Base-by-base conservation (phyloP, 2,888 invertebrate species). In the Cyaniris semiargus region DNA sequence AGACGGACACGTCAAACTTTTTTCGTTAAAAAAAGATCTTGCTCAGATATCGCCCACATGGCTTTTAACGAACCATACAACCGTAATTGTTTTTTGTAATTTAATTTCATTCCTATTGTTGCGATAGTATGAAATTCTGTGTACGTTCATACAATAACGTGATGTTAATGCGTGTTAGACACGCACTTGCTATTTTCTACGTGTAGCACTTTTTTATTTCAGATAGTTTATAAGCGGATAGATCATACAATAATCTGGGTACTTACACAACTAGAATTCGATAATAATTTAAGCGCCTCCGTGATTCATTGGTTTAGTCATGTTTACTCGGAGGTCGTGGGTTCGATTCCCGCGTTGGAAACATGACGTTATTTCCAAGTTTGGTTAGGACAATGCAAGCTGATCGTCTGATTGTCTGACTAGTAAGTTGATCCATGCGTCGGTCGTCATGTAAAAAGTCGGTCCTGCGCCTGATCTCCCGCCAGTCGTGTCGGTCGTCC, bases 51-150 rank as follows among this genome's bases (percentile, higher is more conserved):
- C 8, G 58, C 7, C 21, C 58, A 21, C 53, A 58, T 21, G 58
- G 58, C 21, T 8, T 58, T 58, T n/a, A 21, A 21, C 38, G 3
- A 58, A 18, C 27, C 15, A 23, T 66, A 66, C 10, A 58, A 58
- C 58, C 7, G 66, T 66, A 66, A 66, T 66, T 66, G 66, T 66
- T 66, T 66, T 66, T 66, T 66, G 23, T 15, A 15, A 66, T 15
- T 66, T 6, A 27, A 31, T 66, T 66, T 15, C 66, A 15, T 66
- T 58, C 8, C 23, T 60, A 60, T 60, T 60, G 60, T 60, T 60
- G 60, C 60, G 23, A 66, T 66, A 18, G 15, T 66, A 18, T 66
- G 66, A 66, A 27, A 66, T 66, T 66, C 27, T 66, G 31, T 15
- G 31, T 31, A 66, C 27, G 15, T 31, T 66, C 66, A 31, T 66